A percentile compares a stretch with the other conserved stretches of the same genome.
phyloP scores from a whole-genome alignment of 2,113 vertebrate genomes.

The Poicephalus gulielmi region DNA sequence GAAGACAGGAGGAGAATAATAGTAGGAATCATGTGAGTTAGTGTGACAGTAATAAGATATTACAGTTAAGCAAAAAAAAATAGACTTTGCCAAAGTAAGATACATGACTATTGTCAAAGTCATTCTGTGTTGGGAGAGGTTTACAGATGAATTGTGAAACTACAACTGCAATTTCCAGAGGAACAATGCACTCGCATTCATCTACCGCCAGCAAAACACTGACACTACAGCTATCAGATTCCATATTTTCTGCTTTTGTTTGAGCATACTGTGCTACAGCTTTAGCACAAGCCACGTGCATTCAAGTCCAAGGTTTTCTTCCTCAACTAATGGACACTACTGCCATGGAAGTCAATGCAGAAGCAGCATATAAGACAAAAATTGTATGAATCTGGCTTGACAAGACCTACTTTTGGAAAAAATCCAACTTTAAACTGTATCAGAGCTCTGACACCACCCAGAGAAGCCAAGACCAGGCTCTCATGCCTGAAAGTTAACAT shows the following conservation, averaged over 20 bases:
- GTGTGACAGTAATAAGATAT: neutral
- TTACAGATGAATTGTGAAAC: neutral
- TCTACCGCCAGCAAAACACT: neutral
- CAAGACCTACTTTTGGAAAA: neutral
- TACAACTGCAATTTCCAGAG: neutral
- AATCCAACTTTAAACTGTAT: neutral
- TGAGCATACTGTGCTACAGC: neutral
- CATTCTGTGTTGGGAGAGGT: neutral
- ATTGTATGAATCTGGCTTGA: neutral
- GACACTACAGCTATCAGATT: neutral
- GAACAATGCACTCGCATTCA: neutral
- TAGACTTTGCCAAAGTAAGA: neutral
- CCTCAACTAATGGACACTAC: neutral
- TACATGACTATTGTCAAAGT: neutral
- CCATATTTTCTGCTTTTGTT: neutral
- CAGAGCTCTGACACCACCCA: neutral
- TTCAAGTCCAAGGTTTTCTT: neutral
- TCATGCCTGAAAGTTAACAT: neutral
- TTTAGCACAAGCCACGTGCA: neutral
- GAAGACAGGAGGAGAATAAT: conserved; percentile 1
- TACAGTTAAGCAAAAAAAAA: neutral
- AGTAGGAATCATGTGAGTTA: neutral
- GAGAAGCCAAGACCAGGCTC: neutral
- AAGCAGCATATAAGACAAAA: neutral
- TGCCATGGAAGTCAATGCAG: neutral